A percentile compares a stretch with the other conserved stretches of the same genome.
These are phyloP conservation scores for Labrus mixtus DNA, from an alignment of 2,113 vertebrate genomes.

Conservation along the genomic window DNA sequence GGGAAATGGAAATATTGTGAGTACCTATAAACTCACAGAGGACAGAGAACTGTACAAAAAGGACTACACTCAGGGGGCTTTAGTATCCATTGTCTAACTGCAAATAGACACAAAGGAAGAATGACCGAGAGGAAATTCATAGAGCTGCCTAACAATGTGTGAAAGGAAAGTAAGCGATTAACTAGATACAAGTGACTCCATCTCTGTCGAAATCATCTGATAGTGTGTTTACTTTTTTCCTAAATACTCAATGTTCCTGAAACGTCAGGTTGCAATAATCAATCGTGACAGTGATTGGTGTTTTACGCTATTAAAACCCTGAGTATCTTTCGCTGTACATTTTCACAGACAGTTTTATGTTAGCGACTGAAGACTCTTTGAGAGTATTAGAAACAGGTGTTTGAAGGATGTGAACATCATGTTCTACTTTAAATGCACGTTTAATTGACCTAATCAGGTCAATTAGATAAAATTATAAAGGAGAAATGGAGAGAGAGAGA, in stretches of 20 bases:
- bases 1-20: slow-evolving; percentile 82
- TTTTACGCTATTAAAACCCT: background rate
- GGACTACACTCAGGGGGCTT: slow-evolving; percentile 14
- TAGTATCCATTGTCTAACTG: slow-evolving; percentile 44
- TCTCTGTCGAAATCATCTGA: too few species aligned
- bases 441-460: background rate
- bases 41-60: slow-evolving; percentile 45
- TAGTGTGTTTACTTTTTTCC: background rate
- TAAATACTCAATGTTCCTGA: slow-evolving; percentile 19
- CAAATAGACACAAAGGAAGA: slow-evolving; percentile 7
- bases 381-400: background rate
- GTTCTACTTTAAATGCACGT: background rate
- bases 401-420: background rate
- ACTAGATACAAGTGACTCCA: slow-evolving; percentile 16
- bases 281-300: slow-evolving; percentile 4
- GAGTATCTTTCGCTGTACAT: background rate
- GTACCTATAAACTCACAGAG: slow-evolving; percentile 73
- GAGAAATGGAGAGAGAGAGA: background rate
- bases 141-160: slow-evolving; percentile 33
- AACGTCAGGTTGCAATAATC: background rate
- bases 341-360: background rate
- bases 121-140: slow-evolving; percentile 34
- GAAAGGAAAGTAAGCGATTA: slow-evolving; percentile 35
- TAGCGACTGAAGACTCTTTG: background rate
- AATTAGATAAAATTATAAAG: background rate